Conservation (phyloP, 2,797 vertebrate genomes). For the Nannoperca obscura region DNA sequence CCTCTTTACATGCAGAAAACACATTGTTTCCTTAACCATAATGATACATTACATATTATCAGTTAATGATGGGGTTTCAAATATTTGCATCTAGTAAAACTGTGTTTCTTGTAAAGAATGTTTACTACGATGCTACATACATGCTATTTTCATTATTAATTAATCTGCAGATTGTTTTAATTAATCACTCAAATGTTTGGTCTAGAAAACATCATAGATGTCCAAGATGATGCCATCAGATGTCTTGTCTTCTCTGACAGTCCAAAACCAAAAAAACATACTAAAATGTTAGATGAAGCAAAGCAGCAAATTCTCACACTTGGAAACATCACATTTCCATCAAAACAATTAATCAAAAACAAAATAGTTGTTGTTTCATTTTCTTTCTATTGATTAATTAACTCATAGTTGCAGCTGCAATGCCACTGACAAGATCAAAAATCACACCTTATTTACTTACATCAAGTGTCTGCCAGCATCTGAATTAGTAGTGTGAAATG, state of each 20-base stretch:
- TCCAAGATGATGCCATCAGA: not conserved
- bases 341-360: too few relatives aligned
- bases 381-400: too few relatives aligned
- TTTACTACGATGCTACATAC: not conserved
- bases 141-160: not conserved
- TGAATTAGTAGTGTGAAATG: too few relatives aligned
- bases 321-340: too few relatives aligned
- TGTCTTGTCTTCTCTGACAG: not conserved
- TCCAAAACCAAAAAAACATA: not conserved
- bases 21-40: not conserved
- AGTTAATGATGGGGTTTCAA: not conserved
- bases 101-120: not conserved
- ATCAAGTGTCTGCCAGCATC: too few relatives aligned
- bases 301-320: too few relatives aligned
- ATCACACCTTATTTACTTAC: too few relatives aligned
- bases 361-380: too few relatives aligned
- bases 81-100: slow-evolving; percentile 3
- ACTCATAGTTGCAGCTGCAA: too few relatives aligned
- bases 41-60: not conserved
- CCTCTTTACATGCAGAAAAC: not conserved
- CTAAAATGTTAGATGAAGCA: not conserved
- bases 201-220: not conserved
- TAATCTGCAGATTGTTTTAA: not conserved
- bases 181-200: not conserved
- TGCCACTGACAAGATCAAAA: too few relatives aligned